Evolutionary conservation across 2,113 vertebrate genomes (phyloP), one percentile per base, ranked within the genome.

Genomic region (Corythoichthys haematopterus): DNA sequence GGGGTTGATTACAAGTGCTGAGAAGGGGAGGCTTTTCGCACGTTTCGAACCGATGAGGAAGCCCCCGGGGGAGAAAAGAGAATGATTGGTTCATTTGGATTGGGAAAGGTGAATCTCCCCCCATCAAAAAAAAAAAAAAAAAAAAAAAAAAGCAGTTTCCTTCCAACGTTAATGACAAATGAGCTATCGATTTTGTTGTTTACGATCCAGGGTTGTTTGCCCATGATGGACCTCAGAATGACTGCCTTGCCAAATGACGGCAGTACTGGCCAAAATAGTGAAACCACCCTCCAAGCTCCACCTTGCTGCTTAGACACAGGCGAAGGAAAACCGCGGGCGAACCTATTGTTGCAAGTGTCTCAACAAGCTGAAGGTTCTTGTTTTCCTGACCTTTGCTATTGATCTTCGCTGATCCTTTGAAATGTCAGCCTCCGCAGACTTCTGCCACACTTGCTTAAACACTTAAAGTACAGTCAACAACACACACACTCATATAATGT

Each of bases 41-140:
- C 65, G 63, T 64, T 79, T 70, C 67, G 46, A 63, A 28, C 71
- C n/a, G 62, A 69, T 38, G 57, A 46, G 58, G 64, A 46, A 79
- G 77, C 38, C 80, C 80, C 64, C 84, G 45, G 63, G 82, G 77
- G 86, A 84, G 80, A 52, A 51, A 15, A 2, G 69, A 85, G 81
- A 92, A 90, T 90, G 90, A 91, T 91, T 80, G 84, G 80, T 88
- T 90, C 87, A 84, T 91, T 90, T 90, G 87, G 87, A 77, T 88
- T 85, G 60, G 84, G 85, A 90, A 90, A 90, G 91, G 88, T 87
- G 85, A 81, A 90, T 89, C 80, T 76, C 80, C 77, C 72, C 75
- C 75, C 43, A 80, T 55, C 9, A 53, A 53, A 60, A 60, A 58
- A 37, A 37, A 56, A 35, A 1, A 57, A 58, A 1, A 57, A 58